Base-by-base conservation (phyloP, 2,888 invertebrate species). In the Dynastes maya region DNA sequence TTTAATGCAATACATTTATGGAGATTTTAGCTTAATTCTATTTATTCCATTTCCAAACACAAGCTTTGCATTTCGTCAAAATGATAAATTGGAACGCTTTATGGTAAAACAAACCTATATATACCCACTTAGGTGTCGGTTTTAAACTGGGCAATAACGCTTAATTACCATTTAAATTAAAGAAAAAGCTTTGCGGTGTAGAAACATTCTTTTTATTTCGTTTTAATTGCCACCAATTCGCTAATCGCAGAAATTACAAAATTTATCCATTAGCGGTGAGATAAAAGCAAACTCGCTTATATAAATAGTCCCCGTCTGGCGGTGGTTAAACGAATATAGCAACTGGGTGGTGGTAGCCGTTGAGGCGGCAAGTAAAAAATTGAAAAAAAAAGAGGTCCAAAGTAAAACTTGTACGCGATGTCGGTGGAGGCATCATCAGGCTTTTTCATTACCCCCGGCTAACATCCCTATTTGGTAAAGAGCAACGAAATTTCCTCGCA, bases 401-500 rank as follows among this genome's bases (percentile, higher is more conserved):
- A 68, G 58, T 72, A 72, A 58, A 72, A 72, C 58, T 72, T 16
- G 72, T 68, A 49, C 13, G 27, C 68, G 58, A 29, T 72, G 40
- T 55, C 55, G 16, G 72, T 22, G 32, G 8, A 58, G 55, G 5
- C 16, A 58, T 22, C 2, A 58, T 16, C 8, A 32, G 68, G 77
- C 76, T 80, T 78, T 78, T 72, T 67, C 79, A 72, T 22, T 40
- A 40, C 58, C 45, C 32, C 5, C 32, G 27, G 45, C 22, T 27
- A 49, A 9, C 45, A 16, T 63, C 55, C 74, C 67, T 80, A 72
- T 81, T 80, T 80, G 80, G 80, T 32, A 79, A 70, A 80, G 78
- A 78, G 80, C 78, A 80, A 76, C 71, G 77, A 82, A 81, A 81
- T 81, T 80, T 78, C 80, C 71, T 78, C 79, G 80, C 80, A 80